Conservation (phyloP, 2,797 vertebrate genomes). For the Sebastes miniatus region DNA sequence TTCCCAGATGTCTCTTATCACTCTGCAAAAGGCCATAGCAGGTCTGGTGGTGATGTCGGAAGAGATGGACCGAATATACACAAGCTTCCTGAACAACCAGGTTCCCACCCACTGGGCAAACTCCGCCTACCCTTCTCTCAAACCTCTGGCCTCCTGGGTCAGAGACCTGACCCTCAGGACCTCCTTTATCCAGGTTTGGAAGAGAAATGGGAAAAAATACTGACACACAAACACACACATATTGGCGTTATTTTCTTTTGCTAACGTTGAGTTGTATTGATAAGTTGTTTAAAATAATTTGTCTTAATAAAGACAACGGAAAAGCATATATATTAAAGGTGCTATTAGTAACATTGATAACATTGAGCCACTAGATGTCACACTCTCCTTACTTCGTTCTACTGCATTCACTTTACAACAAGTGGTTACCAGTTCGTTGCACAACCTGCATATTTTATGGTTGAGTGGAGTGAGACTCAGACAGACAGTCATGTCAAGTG, state of each 20-base stretch:
- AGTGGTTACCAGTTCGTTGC: too few species aligned
- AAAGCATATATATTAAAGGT: not conserved
- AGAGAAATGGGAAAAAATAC: not conserved
- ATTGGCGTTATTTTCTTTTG: not conserved
- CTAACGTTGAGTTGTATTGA: not conserved
- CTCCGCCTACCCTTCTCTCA: slow-evolving; percentile 84
- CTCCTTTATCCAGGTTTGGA: slow-evolving; percentile 81
- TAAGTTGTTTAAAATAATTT: not conserved
- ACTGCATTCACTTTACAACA: too few species aligned
- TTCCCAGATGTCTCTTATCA: slow-evolving; percentile 77
- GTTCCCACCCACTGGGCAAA: slow-evolving; percentile 79
- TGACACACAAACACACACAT: not conserved
- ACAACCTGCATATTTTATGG: too few species aligned
- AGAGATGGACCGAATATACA: slow-evolving; percentile 85
- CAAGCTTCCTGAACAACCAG: slow-evolving; percentile 86
- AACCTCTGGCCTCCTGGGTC: slow-evolving; percentile 83
- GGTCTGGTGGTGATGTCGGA: slow-evolving; percentile 87
- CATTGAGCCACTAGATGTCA: too few species aligned
- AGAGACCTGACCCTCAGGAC: slow-evolving; percentile 84
- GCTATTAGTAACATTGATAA: too few species aligned
- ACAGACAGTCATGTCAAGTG: too few species aligned
- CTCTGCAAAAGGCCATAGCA: slow-evolving; percentile 83
- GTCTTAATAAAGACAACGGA: not conserved
- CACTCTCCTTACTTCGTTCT: too few species aligned
- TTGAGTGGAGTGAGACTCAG: too few species aligned